Conservation (phyloP, 2,888 invertebrate genomes). For the Phytoseiulus persimilis region DNA sequence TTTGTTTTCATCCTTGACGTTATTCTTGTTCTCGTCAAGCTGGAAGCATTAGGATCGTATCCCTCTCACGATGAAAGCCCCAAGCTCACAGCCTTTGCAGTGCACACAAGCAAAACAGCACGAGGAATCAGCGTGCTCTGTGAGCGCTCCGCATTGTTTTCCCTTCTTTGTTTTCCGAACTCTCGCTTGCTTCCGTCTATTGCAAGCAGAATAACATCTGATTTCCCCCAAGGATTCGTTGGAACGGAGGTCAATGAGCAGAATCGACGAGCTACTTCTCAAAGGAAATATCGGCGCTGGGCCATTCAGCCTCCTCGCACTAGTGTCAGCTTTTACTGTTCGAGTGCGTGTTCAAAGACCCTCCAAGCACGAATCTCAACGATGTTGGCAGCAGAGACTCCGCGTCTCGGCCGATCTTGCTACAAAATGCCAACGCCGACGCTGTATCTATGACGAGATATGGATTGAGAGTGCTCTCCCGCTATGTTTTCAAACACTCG, state of each 20-base stretch:
- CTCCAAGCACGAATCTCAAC: too few relatives aligned
- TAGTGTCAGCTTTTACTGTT: too few relatives aligned
- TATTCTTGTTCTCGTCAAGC: background rate
- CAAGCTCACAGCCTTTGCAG: background rate
- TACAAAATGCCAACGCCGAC: too few relatives aligned
- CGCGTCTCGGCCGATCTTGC: too few relatives aligned
- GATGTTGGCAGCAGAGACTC: too few relatives aligned
- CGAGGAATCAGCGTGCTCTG: background rate
- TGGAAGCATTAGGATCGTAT: background rate
- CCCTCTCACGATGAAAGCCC: background rate
- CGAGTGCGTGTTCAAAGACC: too few relatives aligned
- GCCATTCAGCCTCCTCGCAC: too few relatives aligned
- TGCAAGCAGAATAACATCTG: background rate
- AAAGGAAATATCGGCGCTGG: too few relatives aligned
- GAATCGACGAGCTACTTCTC: background rate
- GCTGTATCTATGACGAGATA: too few relatives aligned
- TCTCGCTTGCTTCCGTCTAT: background rate
- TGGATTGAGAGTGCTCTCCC: too few relatives aligned
- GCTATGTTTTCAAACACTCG: too few relatives aligned
- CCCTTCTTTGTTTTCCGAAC: background rate
- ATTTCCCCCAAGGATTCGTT: background rate
- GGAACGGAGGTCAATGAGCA: background rate
- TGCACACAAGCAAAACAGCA: background rate
- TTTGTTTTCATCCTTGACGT: background rate
- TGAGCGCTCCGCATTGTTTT: background rate